Percentiles rank a stretch among this genome's conserved stretches.
phyloP scores from a whole-genome alignment of 2,888 invertebrate species.

The Polymixis flavicincta region DNA sequence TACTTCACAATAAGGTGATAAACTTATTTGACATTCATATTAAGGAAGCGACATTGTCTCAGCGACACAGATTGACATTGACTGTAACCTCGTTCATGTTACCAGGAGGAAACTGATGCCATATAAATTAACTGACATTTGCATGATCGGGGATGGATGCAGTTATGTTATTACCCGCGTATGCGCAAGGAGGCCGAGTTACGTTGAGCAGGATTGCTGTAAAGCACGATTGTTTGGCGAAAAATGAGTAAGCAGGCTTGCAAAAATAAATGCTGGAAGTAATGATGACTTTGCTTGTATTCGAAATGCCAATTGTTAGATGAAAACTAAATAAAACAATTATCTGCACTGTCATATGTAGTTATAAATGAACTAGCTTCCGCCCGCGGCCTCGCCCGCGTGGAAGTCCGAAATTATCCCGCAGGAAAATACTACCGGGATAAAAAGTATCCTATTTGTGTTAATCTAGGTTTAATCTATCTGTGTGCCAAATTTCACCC shows the following conservation, averaged over 20 bases:
- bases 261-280: not conserved
- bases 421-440: no score
- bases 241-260: not conserved
- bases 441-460: no score
- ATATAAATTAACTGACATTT: constrained; percentile 27
- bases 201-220: not conserved
- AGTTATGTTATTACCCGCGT: not conserved
- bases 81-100: constrained; percentile 56
- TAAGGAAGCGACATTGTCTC: constrained; percentile 60
- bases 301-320: not conserved
- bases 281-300: not conserved
- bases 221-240: not conserved
- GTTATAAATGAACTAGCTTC: constrained; percentile 1
- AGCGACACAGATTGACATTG: constrained; percentile 57
- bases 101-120: constrained; percentile 49
- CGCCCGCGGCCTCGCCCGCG: no score
- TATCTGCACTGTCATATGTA: not conserved
- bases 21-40: constrained; percentile 37
- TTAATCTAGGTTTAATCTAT: no score
- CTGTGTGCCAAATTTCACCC: no score
- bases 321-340: constrained; percentile 24
- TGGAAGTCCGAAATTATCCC: no score
- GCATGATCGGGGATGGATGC: constrained; percentile 1
- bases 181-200: not conserved
- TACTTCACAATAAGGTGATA: constrained; percentile 14